A percentile compares a stretch with the other conserved stretches of the same genome.
Conservation (phyloP, 1,140 invertebrate genomes). For the Cotesia glomerata region DNA sequence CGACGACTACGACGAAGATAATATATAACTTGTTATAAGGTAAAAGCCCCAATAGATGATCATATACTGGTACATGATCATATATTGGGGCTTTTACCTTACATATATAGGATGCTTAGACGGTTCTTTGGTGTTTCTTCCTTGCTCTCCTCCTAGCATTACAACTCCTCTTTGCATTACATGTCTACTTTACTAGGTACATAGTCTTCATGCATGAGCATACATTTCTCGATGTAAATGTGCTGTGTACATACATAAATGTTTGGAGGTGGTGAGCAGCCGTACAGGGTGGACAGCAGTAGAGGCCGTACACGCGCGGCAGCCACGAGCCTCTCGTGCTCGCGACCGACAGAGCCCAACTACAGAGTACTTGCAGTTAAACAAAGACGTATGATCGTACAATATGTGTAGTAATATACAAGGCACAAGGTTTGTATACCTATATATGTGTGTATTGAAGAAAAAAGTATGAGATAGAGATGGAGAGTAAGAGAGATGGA, state of each 20-base stretch:
- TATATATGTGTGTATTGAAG: not conserved
- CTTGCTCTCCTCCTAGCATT: not conserved
- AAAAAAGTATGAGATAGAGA: not conserved
- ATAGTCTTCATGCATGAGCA: too few relatives aligned
- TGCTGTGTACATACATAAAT: conserved; percentile 5
- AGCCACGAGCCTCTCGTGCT: conserved; percentile 13
- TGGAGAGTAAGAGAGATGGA: too few relatives aligned
- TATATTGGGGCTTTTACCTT: too few relatives aligned
- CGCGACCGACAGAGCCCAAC: not conserved
- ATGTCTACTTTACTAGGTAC: too few relatives aligned
- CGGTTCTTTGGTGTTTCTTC: conserved; percentile 20
- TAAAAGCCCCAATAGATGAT: too few relatives aligned
- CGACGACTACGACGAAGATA: conserved; percentile 52
- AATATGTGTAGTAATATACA: too few relatives aligned
- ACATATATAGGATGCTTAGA: not conserved
- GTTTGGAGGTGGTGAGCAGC: conserved; percentile 14
- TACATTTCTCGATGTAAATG: not conserved
- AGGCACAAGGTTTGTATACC: not conserved
- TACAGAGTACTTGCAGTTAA: too few relatives aligned
- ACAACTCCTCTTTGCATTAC: too few relatives aligned
- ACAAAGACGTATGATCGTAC: too few relatives aligned
- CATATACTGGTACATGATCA: too few relatives aligned
- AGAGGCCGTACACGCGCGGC: conserved; percentile 25
- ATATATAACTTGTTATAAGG: not conserved
- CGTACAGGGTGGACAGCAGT: conserved; percentile 15